A percentile compares a stretch with the other conserved stretches of the same genome.
Conservation (phyloP, 2,888 invertebrate species). For the Drosophila limbata region DNA sequence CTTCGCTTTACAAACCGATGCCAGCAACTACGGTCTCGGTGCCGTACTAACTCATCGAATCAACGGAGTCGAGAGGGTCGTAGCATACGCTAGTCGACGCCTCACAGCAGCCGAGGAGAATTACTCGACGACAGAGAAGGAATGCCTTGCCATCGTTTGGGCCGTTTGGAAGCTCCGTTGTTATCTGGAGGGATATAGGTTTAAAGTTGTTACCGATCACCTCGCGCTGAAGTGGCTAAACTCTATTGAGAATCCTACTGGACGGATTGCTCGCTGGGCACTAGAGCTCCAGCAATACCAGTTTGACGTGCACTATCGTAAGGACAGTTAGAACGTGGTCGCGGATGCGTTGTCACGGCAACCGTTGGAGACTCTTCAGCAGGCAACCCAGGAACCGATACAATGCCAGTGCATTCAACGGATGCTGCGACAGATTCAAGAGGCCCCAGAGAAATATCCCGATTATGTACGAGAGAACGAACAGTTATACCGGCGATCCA, state of each 20-base stretch:
- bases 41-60: neutral
- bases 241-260: slow-evolving; percentile 12
- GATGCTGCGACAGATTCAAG: neutral
- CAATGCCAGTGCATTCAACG: too few species aligned
- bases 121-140: slow-evolving; percentile 27
- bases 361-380: neutral
- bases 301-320: slow-evolving; percentile 27
- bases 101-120: slow-evolving; percentile 28
- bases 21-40: neutral
- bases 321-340: slow-evolving; percentile 1
- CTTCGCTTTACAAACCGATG: neutral
- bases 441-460: neutral
- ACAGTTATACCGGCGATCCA: neutral
- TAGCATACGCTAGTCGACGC: neutral
- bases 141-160: too few species aligned
- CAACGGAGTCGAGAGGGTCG: too few species aligned
- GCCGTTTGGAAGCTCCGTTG: neutral
- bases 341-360: slow-evolving; percentile 21
- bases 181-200: neutral
- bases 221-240: slow-evolving; percentile 7
- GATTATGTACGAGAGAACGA: neutral
- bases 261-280: neutral
- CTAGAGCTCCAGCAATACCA: slow-evolving; percentile 38
- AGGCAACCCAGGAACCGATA: neutral
- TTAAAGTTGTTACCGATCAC: neutral